Conservation (phyloP, 2,113 vertebrate genomes). For the Motacilla tschutschensis region DNA sequence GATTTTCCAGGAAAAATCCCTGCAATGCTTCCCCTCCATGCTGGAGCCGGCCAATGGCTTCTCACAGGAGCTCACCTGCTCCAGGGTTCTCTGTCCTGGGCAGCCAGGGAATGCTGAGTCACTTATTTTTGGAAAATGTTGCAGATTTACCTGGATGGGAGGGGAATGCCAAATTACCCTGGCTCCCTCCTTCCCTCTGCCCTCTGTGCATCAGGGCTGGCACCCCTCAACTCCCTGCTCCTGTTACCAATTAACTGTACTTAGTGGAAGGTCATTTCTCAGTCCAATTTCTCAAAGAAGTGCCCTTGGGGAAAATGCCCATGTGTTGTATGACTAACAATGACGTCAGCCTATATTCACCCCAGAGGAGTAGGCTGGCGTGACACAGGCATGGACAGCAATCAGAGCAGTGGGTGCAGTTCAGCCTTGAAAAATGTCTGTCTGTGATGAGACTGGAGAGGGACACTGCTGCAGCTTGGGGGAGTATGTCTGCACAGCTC, state of each 20-base stretch:
- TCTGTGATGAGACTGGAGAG: not conserved
- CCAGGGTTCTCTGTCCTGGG: not conserved
- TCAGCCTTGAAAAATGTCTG: not conserved
- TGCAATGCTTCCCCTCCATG: rapidly evolving
- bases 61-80: not conserved
- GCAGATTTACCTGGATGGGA: not conserved
- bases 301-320: not conserved
- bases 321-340: rapidly evolving
- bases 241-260: not conserved
- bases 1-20: not conserved
- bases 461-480: not conserved
- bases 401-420: rapidly evolving
- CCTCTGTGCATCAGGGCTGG: not conserved
- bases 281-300: not conserved
- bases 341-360: not conserved
- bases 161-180: not conserved
- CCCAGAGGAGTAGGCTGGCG: not conserved
- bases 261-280: not conserved
- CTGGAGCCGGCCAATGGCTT: not conserved
- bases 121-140: not conserved
- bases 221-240: not conserved
- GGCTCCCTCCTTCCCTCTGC: not conserved
- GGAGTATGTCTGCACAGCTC: rapidly evolving
- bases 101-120: not conserved
- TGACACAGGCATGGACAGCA: not conserved